A percentile compares a stretch with the other conserved stretches of the same genome.
These are phyloP conservation scores for Piprites chloris DNA, from an alignment of 2,113 vertebrate genomes.

Conservation along the genomic window DNA sequence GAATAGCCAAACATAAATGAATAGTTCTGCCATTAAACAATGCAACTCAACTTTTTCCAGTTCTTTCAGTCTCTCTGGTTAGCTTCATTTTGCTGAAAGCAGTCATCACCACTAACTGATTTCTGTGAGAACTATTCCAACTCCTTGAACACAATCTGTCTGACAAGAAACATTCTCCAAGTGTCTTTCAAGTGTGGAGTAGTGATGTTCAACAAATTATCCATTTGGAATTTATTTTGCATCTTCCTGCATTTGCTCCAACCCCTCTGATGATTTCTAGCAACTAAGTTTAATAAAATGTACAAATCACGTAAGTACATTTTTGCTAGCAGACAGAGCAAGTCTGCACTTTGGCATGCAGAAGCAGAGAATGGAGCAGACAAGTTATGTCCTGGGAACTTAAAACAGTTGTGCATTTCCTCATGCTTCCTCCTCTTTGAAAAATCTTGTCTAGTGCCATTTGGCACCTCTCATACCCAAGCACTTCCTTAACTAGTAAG, in stretches of 20 bases:
- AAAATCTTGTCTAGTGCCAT: not conserved
- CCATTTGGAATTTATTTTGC: not conserved
- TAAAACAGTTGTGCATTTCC: not conserved
- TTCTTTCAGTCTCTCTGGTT: not conserved
- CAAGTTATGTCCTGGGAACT: not conserved
- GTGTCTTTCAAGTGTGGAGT: not conserved
- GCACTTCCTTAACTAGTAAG: not conserved
- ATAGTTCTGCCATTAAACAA: not conserved
- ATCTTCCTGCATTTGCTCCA: not conserved
- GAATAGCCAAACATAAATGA: not conserved
- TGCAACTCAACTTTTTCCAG: not conserved
- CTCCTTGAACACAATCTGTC: not conserved
- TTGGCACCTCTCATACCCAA: not conserved
- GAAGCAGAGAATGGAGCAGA: not conserved
- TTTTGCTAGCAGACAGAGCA: not conserved
- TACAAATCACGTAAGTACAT: not conserved
- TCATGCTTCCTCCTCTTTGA: not conserved
- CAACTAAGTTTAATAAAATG: not conserved
- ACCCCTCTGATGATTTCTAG: not conserved
- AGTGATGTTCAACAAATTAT: not conserved
- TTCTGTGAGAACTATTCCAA: not conserved
- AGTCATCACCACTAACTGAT: not conserved
- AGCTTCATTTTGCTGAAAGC: not conserved
- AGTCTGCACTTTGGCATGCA: not conserved
- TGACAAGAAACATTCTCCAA: not conserved